phyloP scores from a whole-genome alignment of 2,797 vertebrate genomes.

The Meriones psammophilus region DNA sequence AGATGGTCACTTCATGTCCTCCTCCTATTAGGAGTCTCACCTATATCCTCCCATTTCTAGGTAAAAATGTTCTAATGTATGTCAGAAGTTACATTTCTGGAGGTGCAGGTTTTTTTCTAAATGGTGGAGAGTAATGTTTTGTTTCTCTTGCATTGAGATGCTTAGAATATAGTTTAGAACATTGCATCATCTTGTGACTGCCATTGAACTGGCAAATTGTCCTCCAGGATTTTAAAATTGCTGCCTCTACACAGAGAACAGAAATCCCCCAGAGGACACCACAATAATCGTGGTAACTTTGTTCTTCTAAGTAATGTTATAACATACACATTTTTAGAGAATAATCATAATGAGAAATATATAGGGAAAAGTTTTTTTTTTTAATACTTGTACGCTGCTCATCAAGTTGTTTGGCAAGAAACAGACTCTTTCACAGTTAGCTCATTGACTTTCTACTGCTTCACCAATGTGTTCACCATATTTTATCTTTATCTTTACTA shows the following conservation, averaged over 20 bases:
- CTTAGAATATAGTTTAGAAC: constrained; percentile 37
- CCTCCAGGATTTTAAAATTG: constrained; percentile 35
- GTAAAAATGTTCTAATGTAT: not conserved
- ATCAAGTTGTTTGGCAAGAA: constrained; percentile 80
- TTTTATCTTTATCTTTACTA: constrained; percentile 30
- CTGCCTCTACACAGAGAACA: not conserved
- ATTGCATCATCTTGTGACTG: constrained; percentile 39
- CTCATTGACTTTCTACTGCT: constrained; percentile 69
- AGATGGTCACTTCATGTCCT: too few relatives aligned
- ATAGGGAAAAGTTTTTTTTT: not conserved
- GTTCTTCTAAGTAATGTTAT: not conserved
- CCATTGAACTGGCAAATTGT: constrained; percentile 51
- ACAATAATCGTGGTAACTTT: not conserved
- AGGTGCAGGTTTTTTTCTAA: not conserved
- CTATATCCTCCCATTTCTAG: not conserved
- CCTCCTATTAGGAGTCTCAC: too few relatives aligned
- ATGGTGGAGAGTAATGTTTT: constrained; percentile 18
- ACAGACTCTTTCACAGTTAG: constrained; percentile 65
- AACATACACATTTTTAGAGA: not conserved
- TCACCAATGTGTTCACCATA: constrained; percentile 73
- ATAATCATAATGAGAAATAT: constrained; percentile 12
- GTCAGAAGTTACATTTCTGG: constrained; percentile 15
- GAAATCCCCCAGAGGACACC: not conserved
- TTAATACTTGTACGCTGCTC: not conserved
- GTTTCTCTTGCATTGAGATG: constrained; percentile 11